Evolutionary conservation across 2,797 vertebrate genomes (phyloP), one percentile per base, ranked within the genome.

Genomic region (Luscinia megarhynchos): DNA sequence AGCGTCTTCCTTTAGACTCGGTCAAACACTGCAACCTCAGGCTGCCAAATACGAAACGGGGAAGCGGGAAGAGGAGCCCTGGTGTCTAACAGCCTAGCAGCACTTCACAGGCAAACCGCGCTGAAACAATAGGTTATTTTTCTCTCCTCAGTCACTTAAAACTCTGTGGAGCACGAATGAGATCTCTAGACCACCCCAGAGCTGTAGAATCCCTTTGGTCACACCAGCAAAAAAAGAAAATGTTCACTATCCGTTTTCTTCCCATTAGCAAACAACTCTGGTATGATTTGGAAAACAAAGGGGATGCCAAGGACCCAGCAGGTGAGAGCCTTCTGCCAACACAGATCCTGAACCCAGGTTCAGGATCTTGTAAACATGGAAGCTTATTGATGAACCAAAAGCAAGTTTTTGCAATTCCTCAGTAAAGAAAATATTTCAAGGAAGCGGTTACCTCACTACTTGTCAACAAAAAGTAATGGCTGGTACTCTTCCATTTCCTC

Each of bases 401-500:
- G 22, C 27, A 57, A 20, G 19, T 69, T 86, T 70, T 73, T 27
- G 12, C 32, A 50, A 36, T 62, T 73, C 18, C 45, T 43, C 36
- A 6, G 11, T 27, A 21, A 45, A 58, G 30, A 58, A 46, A 73
- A 1, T 23, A 36, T 7, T 75, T 74, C 38, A 67, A 18, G 12
- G 12, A 10, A 73, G 14, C 1, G 1, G 11, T 38, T 61, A 57
- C 50, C 11, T 80, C 22, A 24, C 30, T 54, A 23, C 34, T 57
- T 23, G 5, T 26, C 34, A 50, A 26, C 20, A 34, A 54, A 73
- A 76, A 41, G 8, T 1, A 2, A 10, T 4, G 32, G 17, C 11
- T 38, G 34, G 15, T 5, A 6, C 64, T 15, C 24, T 61, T n/a
- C 24, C 0, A 0, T 27, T 69, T 30, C 19, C 21, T 87, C 45